Evolutionary conservation across 2,797 vertebrate species (phyloP).

Genomic region (Jordanella pulchra): DNA sequence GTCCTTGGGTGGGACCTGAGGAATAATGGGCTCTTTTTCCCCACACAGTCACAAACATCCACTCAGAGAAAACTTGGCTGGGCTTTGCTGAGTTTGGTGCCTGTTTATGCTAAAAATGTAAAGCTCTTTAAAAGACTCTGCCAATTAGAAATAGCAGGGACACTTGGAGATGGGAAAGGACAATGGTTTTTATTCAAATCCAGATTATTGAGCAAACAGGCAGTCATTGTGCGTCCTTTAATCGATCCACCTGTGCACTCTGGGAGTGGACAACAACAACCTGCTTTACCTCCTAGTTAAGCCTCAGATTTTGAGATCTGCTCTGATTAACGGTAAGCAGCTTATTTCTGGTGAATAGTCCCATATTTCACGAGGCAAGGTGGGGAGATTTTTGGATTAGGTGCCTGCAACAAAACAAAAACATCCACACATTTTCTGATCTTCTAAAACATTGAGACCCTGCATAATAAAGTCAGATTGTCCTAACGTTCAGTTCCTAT

Average conservation of each 20-base stretch:
- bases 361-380: constrained; percentile 48
- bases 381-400: constrained; percentile 43
- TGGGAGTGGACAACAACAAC: constrained; percentile 57
- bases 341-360: constrained; percentile 61
- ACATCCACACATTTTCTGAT: constrained; percentile 41
- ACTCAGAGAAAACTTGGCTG: background rate
- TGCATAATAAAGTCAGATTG: too few species aligned
- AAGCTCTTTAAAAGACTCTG: background rate
- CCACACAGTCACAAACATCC: constrained; percentile 5
- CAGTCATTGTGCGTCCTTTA: constrained; percentile 23
- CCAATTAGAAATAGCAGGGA: background rate
- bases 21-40: constrained; percentile 26
- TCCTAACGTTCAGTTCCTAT: too few species aligned
- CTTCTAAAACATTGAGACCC: too few species aligned
- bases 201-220: background rate
- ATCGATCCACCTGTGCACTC: constrained; percentile 36
- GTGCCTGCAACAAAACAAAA: constrained; percentile 36
- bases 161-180: background rate
- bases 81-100: background rate
- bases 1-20: constrained; percentile 19
- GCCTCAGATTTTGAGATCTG: constrained; percentile 65
- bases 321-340: constrained; percentile 75
- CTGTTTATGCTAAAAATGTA: background rate
- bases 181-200: background rate
- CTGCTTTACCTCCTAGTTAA: constrained; percentile 52